A percentile compares a stretch with the other conserved stretches of the same genome.
Evolutionary conservation across 1,140 invertebrate species (phyloP).

Genomic region (Araneus ventricosus): DNA sequence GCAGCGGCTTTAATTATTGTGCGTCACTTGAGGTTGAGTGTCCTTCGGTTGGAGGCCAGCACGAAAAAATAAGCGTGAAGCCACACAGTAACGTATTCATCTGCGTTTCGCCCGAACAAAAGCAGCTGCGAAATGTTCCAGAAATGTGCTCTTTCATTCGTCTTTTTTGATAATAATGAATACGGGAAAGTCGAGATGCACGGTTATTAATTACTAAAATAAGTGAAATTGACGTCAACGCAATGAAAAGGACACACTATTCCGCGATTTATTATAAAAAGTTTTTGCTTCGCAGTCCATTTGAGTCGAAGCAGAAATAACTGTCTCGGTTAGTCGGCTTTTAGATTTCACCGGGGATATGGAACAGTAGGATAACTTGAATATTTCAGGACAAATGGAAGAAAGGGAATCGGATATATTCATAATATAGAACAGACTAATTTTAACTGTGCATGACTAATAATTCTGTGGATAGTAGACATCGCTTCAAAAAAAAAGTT

Average conservation of each 20-base stretch:
- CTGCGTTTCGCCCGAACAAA: conserved; percentile 23
- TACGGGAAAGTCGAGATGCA: neutral
- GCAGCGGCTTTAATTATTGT: conserved; percentile 31
- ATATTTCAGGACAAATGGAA: neutral
- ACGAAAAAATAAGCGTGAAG: conserved; percentile 15
- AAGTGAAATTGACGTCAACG: conserved; percentile 5
- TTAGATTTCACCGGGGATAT: neutral
- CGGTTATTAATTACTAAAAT: conserved; percentile 10
- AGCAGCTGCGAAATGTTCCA: conserved; percentile 29
- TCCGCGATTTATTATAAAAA: neutral
- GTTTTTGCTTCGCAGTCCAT: neutral
- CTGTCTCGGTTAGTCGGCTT: neutral
- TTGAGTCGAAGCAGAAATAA: neutral
- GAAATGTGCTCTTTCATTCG: conserved; percentile 16
- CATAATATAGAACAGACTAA: too few relatives aligned
- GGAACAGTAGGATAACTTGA: neutral
- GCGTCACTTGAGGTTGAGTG: conserved; percentile 13
- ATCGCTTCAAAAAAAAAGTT: too few relatives aligned
- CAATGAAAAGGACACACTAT: neutral
- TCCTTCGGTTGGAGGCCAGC: conserved; percentile 13
- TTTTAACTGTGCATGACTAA: too few relatives aligned
- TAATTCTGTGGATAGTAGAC: too few relatives aligned
- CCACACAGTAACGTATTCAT: conserved; percentile 37
- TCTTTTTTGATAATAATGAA: neutral
- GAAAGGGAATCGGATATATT: too few relatives aligned